Conservation (phyloP, 1,140 invertebrate species). For the Acyrthosiphon pisum region DNA sequence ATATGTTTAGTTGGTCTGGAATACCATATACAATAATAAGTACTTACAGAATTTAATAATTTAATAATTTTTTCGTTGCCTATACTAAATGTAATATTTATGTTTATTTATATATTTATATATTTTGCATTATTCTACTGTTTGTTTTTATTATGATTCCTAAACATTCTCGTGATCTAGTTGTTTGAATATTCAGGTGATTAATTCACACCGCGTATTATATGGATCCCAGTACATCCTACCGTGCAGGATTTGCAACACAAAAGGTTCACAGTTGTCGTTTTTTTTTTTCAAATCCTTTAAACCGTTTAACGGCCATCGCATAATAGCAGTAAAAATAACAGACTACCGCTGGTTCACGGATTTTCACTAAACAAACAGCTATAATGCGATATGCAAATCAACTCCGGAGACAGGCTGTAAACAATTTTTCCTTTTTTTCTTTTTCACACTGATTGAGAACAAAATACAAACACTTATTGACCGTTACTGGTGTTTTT, state of each 20-base stretch:
- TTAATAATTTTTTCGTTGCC: too few relatives aligned
- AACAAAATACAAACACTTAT: constrained; percentile 33
- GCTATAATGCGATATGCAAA: constrained; percentile 42
- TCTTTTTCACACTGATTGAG: neutral
- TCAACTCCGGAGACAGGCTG: neutral
- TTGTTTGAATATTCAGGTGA: constrained; percentile 38
- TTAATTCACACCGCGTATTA: constrained; percentile 22
- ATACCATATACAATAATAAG: neutral
- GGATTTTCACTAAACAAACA: constrained; percentile 38
- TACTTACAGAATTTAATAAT: too few relatives aligned
- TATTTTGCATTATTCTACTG: neutral
- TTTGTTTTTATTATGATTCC: neutral
- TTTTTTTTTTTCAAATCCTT: constrained; percentile 24
- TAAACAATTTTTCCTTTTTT: constrained; percentile 3
- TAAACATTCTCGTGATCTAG: neutral
- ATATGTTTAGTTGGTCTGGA: neutral
- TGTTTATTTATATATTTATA: neutral
- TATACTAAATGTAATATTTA: too few relatives aligned
- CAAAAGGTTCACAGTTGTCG: neutral
- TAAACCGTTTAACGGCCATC: constrained; percentile 47
- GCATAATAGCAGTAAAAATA: constrained; percentile 42
- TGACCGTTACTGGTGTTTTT: constrained; percentile 19
- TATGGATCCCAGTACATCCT: neutral
- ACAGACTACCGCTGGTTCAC: neutral
- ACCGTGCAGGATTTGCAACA: neutral